These are phyloP conservation scores for Microcebus lehilahytsara DNA, from an alignment of 2,113 vertebrate genomes.

Conservation along the genomic window DNA sequence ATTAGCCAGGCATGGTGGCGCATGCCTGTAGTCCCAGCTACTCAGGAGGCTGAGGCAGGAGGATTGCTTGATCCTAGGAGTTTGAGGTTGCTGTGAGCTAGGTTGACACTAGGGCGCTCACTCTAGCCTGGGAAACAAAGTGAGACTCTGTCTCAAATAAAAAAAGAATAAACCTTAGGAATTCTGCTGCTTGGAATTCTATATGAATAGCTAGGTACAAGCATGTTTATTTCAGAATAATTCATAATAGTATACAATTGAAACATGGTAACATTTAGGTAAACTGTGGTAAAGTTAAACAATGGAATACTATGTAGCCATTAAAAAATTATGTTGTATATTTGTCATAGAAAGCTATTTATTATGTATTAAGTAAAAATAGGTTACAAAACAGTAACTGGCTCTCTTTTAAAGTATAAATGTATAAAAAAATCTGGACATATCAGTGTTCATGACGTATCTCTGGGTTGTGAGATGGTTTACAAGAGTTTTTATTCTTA, in stretches of 20 bases:
- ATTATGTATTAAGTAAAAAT: neutral
- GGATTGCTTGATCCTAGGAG: too few species aligned
- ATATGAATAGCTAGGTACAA: slow-evolving; percentile 33
- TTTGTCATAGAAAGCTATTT: neutral
- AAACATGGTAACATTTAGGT: neutral
- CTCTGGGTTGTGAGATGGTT: neutral
- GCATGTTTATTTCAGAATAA: slow-evolving; percentile 37
- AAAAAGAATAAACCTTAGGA: slow-evolving; percentile 10
- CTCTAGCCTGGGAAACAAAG: too few species aligned
- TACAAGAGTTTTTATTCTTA: neutral
- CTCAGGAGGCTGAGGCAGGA: too few species aligned
- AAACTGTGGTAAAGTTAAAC: slow-evolving; percentile 13
- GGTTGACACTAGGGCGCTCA: too few species aligned
- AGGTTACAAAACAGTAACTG: too few species aligned
- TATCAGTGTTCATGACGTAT: neutral
- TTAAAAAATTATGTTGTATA: neutral
- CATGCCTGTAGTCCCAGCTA: too few species aligned
- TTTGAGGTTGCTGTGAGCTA: too few species aligned
- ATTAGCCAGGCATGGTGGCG: too few species aligned
- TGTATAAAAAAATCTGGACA: neutral
- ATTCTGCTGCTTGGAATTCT: slow-evolving; percentile 1
- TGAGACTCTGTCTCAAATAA: neutral
- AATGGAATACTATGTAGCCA: neutral
- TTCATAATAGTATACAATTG: neutral
- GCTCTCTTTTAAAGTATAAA: slow-evolving; percentile 30